A percentile compares a stretch with the other conserved stretches of the same genome.
These are phyloP conservation scores for Campoplex capitator DNA, from an alignment of 2,888 invertebrate genomes.

Conservation along the genomic window DNA sequence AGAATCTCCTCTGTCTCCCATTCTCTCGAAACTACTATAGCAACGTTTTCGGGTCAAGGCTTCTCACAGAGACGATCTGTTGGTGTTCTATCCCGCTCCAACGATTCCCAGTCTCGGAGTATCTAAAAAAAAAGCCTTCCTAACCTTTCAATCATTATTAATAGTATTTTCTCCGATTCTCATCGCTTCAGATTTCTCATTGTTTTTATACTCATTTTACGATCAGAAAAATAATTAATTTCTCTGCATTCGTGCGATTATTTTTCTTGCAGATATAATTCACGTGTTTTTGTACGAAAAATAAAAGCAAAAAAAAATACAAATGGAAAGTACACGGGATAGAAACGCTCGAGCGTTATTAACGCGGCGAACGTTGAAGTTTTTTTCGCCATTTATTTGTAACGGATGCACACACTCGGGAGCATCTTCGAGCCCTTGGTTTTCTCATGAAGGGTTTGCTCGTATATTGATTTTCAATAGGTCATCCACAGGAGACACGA, in stretches of 20 bases:
- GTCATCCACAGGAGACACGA: slow-evolving; percentile 54
- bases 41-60: slow-evolving; percentile 65
- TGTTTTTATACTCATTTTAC: background rate
- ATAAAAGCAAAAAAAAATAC: background rate
- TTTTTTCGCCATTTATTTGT: slow-evolving; percentile 36
- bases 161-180: background rate
- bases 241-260: background rate
- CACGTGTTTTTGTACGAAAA: slow-evolving; percentile 7
- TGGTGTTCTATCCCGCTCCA: background rate
- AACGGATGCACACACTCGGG: background rate
- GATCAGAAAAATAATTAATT: background rate
- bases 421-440: slow-evolving; percentile 46
- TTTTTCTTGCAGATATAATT: slow-evolving; percentile 3
- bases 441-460: slow-evolving; percentile 40
- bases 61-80: slow-evolving; percentile 31
- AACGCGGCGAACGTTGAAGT: slow-evolving; percentile 17
- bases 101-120: slow-evolving; percentile 5
- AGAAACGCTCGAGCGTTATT: slow-evolving; percentile 41
- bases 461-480: slow-evolving; percentile 65
- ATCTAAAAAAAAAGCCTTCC: background rate
- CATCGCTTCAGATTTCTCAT: background rate
- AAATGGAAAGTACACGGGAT: background rate
- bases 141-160: slow-evolving; percentile 10
- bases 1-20: background rate
- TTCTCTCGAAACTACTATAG: slow-evolving; percentile 33